phyloP scores from a whole-genome alignment of 1,140 invertebrate species.

The Lanistes nyassanus region DNA sequence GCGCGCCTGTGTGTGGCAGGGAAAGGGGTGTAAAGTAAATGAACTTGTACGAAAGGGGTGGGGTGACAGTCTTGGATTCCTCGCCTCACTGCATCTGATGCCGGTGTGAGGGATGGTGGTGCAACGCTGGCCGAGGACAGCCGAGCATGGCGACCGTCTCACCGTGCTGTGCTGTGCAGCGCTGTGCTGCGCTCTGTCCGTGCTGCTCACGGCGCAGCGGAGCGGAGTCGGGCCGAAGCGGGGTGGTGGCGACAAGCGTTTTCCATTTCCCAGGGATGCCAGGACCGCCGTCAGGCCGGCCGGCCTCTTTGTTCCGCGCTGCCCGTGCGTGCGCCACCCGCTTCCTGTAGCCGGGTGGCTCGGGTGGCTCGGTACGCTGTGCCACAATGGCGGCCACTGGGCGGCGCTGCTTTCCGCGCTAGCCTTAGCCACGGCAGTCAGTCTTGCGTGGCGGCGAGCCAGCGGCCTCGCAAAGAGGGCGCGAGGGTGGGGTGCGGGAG shows the following conservation, averaged over 20 bases:
- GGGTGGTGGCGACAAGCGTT: slow-evolving; percentile 11
- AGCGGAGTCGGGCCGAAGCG: neutral
- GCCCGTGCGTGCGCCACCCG: neutral
- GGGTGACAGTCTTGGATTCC: neutral
- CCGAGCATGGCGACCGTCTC: neutral
- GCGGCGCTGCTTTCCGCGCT: too few species aligned
- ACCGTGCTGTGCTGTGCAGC: too few species aligned
- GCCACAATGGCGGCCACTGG: neutral
- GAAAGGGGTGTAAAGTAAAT: neutral
- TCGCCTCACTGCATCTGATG: too few species aligned
- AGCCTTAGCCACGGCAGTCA: too few species aligned
- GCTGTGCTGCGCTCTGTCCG: too few species aligned
- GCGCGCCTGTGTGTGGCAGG: slow-evolving; percentile 4
- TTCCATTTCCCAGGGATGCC: slow-evolving; percentile 2
- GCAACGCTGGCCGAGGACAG: neutral
- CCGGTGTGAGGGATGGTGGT: neutral
- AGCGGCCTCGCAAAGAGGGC: too few species aligned
- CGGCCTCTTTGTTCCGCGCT: neutral
- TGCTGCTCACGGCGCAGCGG: neutral
- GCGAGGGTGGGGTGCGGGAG: too few species aligned
- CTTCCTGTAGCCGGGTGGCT: slow-evolving; percentile 1
- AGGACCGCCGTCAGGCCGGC: neutral
- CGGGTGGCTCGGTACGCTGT: slow-evolving; percentile 14
- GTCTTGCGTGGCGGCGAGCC: too few species aligned
- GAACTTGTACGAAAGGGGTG: neutral